Percentiles rank a stretch among this genome's conserved stretches.
These are phyloP conservation scores for Telenomus remus DNA, from an alignment of 1,140 invertebrate species.

Conservation along the genomic window DNA sequence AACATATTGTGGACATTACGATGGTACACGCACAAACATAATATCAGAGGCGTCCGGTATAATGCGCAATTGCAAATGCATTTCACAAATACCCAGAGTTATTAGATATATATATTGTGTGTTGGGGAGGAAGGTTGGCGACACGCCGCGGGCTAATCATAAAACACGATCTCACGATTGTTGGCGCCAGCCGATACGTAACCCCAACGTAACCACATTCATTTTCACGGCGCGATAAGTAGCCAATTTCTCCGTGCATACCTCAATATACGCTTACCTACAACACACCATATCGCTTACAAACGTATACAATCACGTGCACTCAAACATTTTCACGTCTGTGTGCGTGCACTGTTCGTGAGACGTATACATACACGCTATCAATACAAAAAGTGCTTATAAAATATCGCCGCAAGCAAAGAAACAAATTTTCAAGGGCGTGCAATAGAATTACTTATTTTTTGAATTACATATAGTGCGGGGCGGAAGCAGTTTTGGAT, in stretches of 20 bases:
- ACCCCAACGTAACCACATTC: conserved; percentile 54
- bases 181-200: conserved; percentile 59
- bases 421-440: too few species aligned
- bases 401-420: too few species aligned
- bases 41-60: conserved; percentile 33
- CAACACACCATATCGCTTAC: conserved; percentile 35
- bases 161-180: conserved; percentile 59
- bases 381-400: too few species aligned
- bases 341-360: too few species aligned
- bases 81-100: conserved; percentile 56
- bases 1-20: conserved; percentile 18
- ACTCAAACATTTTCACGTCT: too few species aligned
- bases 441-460: too few species aligned
- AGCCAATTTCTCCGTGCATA: conserved; percentile 52
- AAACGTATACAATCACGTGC: conserved; percentile 44
- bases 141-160: conserved; percentile 50
- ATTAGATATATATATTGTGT: conserved; percentile 46
- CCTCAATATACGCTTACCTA: conserved; percentile 32
- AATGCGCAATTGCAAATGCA: conserved; percentile 54
- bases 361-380: too few species aligned
- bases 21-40: conserved; percentile 19
- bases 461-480: too few species aligned
- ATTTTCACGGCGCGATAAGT: conserved; percentile 54
- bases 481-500: too few species aligned
- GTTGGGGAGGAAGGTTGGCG: conserved; percentile 35